These are phyloP conservation scores for Caenorhabditis sp. DNA, from an alignment of 2,888 invertebrate species.

Conservation along the genomic window DNA sequence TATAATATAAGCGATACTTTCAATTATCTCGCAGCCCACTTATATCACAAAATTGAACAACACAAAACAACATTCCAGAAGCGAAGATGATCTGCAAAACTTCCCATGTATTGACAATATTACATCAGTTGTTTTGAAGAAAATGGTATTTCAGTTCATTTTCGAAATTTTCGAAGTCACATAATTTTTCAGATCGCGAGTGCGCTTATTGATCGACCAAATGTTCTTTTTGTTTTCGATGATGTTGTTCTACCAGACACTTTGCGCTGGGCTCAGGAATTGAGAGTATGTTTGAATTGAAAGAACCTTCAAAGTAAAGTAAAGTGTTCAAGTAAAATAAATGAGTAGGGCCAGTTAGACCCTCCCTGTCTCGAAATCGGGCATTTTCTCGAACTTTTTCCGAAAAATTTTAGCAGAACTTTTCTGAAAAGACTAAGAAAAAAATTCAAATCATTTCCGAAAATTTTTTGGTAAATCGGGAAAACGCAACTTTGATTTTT, in stretches of 20 bases:
- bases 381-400: too few relatives aligned
- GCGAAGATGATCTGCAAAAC: slow-evolving; percentile 35
- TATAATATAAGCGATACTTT: too few relatives aligned
- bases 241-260: slow-evolving; percentile 47
- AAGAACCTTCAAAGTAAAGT: not conserved
- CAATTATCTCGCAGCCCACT: too few relatives aligned
- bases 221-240: slow-evolving; percentile 43
- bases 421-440: too few relatives aligned
- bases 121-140: slow-evolving; percentile 31
- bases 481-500: too few relatives aligned
- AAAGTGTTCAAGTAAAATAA: not conserved
- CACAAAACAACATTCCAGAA: too few relatives aligned
- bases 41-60: too few relatives aligned
- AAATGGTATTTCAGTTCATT: slow-evolving; percentile 18
- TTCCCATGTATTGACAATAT: slow-evolving; percentile 33
- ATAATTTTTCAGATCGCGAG: slow-evolving; percentile 31
- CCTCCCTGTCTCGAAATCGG: too few relatives aligned
- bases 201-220: slow-evolving; percentile 46
- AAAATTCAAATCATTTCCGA: too few relatives aligned
- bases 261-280: slow-evolving; percentile 38
- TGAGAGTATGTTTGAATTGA: slow-evolving; percentile 15
- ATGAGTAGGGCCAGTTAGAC: too few relatives aligned
- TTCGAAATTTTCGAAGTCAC: not conserved
- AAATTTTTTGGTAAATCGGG: too few relatives aligned
- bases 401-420: too few relatives aligned